Evolutionary conservation across 1,140 invertebrate genomes (phyloP).

Genomic region (Gyrodactylus salaris): DNA sequence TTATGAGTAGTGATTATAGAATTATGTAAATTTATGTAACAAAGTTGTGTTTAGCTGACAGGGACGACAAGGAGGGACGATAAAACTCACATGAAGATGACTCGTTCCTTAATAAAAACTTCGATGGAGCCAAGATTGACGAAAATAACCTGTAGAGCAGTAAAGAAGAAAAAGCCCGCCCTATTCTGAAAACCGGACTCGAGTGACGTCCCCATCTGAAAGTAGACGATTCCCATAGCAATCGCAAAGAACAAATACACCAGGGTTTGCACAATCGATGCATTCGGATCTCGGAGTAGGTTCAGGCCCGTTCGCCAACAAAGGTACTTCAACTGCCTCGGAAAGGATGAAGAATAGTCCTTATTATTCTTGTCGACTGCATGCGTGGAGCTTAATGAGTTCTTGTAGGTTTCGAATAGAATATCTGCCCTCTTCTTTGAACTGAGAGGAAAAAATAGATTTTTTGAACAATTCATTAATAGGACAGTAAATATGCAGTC

Average conservation of each 20-base stretch:
- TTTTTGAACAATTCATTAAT: no score
- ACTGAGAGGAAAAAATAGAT: neutral
- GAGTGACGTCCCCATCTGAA: constrained; percentile 12
- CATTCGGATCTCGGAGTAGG: constrained; percentile 14
- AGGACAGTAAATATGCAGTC: no score
- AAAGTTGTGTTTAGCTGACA: no score
- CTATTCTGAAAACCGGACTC: constrained; percentile 15
- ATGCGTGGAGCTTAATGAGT: neutral
- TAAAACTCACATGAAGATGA: constrained; percentile 5
- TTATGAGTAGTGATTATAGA: no score
- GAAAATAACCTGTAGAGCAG: constrained; percentile 5
- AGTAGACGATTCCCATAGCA: constrained; percentile 17
- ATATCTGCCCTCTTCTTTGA: neutral
- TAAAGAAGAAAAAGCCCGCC: constrained; percentile 3
- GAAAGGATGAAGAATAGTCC: neutral
- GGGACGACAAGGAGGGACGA: no score
- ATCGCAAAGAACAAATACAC: constrained; percentile 15
- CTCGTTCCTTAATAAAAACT: constrained; percentile 6
- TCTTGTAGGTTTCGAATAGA: neutral
- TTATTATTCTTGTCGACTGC: neutral
- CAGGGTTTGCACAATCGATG: constrained; percentile 14
- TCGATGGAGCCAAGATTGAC: constrained; percentile 6
- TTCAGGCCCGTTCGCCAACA: constrained; percentile 14
- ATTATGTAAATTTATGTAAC: no score
- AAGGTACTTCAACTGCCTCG: constrained; percentile 11